phyloP scores from a whole-genome alignment of 64 coral and sea anemone genomes.

The Actinia equina region DNA sequence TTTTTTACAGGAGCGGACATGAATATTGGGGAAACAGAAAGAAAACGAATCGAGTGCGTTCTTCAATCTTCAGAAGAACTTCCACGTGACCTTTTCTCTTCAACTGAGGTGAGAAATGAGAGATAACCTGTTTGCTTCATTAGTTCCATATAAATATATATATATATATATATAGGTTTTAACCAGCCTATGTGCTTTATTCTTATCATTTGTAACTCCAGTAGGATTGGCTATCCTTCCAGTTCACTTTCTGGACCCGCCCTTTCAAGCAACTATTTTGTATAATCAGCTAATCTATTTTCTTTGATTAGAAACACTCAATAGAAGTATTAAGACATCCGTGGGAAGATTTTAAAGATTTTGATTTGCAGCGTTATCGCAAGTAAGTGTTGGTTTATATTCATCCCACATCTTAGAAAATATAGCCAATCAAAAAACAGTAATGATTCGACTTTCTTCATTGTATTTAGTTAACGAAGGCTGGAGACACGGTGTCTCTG shows the following conservation, averaged over 20 bases:
- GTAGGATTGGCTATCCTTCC: too few relatives aligned
- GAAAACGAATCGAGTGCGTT: slow-evolving; percentile 36
- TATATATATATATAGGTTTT: too few relatives aligned
- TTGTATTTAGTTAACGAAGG: too few relatives aligned
- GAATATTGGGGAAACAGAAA: slow-evolving; percentile 30
- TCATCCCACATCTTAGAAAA: too few relatives aligned
- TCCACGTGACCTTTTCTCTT: slow-evolving; percentile 42
- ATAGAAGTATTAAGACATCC: background rate
- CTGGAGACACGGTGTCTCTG: too few relatives aligned
- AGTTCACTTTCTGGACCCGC: too few relatives aligned
- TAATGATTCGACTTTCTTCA: too few relatives aligned
- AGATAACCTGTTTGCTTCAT: background rate
- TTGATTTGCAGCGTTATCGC: slow-evolving; percentile 16
- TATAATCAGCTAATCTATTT: background rate
- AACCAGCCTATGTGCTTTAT: too few relatives aligned
- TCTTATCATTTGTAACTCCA: too few relatives aligned
- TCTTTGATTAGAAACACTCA: slow-evolving; percentile 15
- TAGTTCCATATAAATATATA: too few relatives aligned
- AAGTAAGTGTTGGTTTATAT: background rate
- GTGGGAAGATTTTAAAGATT: slow-evolving; percentile 34
- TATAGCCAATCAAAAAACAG: too few relatives aligned
- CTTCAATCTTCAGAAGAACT: slow-evolving; percentile 50
- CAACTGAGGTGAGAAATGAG: slow-evolving; percentile 33
- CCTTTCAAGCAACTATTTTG: too few relatives aligned
- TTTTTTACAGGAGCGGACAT: slow-evolving; percentile 22